phyloP scores from a whole-genome alignment of 53 echinoderm and acorn worm genomes.

The Astropecten irregularis region DNA sequence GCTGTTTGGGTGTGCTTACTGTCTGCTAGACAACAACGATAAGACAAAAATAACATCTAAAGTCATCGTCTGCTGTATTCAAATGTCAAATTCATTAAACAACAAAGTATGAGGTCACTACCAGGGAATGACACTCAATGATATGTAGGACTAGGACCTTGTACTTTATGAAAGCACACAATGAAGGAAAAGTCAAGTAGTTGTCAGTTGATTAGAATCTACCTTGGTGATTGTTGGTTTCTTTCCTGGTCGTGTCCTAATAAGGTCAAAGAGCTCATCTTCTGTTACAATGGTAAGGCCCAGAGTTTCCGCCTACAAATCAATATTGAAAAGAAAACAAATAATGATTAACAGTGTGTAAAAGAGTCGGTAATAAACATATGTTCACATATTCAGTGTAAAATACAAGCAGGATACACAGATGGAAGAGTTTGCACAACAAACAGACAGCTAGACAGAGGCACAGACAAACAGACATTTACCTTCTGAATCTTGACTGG shows the following conservation, averaged over 20 bases:
- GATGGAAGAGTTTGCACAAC: no score
- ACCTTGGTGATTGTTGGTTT: slow-evolving; percentile 51
- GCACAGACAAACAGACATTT: slow-evolving; percentile 17
- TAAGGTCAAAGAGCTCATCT: slow-evolving; percentile 84
- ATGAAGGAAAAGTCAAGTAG: no score
- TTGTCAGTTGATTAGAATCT: no score
- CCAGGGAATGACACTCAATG: no score
- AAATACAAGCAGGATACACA: not conserved
- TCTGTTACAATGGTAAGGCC: slow-evolving; percentile 73
- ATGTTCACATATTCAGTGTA: no score
- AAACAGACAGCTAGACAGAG: no score
- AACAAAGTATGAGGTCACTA: no score
- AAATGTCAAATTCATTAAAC: no score
- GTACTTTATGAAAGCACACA: not conserved
- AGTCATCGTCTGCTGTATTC: no score
- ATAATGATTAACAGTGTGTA: not conserved
- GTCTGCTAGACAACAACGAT: no score
- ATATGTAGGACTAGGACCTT: not conserved
- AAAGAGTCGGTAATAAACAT: no score
- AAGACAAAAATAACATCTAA: no score
- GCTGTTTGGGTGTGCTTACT: not conserved
- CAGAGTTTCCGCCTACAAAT: slow-evolving; percentile 66
- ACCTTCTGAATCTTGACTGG: slow-evolving; percentile 89
- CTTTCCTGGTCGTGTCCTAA: slow-evolving; percentile 84
- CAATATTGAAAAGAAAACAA: not conserved